A percentile compares a stretch with the other conserved stretches of the same genome.
phyloP scores from a whole-genome alignment of 2,888 invertebrate species.

The Lasius platythorax region DNA sequence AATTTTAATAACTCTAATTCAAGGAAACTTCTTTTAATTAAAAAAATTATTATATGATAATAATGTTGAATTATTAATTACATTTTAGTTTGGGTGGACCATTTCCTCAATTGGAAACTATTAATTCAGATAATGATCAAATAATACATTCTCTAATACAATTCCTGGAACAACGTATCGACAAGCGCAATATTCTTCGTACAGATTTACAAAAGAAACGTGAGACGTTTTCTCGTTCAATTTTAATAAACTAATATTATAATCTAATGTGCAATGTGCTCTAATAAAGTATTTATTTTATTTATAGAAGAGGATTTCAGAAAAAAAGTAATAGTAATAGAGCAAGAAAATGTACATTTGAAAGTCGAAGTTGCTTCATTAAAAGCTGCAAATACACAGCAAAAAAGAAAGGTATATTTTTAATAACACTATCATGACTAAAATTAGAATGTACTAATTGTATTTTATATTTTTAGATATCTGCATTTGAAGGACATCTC shows the following conservation, averaged over 20 bases:
- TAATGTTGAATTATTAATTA: not conserved
- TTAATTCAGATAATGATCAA: conserved; percentile 89
- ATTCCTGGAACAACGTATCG: conserved; percentile 90
- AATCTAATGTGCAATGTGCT: not conserved
- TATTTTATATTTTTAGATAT: conserved; percentile 66
- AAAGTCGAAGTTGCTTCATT: conserved; percentile 90
- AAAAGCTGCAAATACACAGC: conserved; percentile 89
- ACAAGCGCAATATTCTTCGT: conserved; percentile 89
- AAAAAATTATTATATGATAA: not conserved
- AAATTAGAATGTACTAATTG: not conserved
- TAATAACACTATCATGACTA: not conserved
- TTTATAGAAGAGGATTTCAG: conserved; percentile 85
- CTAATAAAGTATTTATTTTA: conserved; percentile 29
- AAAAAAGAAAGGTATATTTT: conserved; percentile 88
- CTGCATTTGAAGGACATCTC: conserved; percentile 89
- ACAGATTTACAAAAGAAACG: conserved; percentile 89
- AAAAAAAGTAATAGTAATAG: conserved; percentile 89
- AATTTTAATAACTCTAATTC: conserved; percentile 5
- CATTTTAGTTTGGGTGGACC: conserved; percentile 89
- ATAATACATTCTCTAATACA: conserved; percentile 90
- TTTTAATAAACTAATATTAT: conserved; percentile 2
- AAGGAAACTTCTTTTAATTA: not conserved
- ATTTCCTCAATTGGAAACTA: conserved; percentile 91
- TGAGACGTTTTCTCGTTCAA: conserved; percentile 78
- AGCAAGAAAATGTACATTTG: conserved; percentile 90